phyloP scores from a whole-genome alignment of 2,888 invertebrate genomes.

The Boloria euphrosyne region DNA sequence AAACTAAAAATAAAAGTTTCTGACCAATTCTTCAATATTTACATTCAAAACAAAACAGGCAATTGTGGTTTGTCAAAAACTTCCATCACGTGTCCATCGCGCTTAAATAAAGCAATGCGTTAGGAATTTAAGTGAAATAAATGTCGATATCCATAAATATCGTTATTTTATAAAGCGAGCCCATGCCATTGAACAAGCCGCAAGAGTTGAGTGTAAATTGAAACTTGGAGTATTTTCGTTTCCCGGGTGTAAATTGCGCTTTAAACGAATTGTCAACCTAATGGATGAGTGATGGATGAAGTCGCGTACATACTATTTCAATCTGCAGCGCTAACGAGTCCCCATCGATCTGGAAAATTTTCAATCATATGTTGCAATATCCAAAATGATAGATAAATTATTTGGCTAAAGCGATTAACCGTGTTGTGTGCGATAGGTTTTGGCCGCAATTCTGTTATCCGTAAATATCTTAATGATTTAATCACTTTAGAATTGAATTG shows the following conservation, averaged over 20 bases:
- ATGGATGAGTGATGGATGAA: slow-evolving; percentile 51
- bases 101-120: not conserved
- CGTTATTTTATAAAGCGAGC: slow-evolving; percentile 6
- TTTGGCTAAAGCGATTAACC: slow-evolving; percentile 6
- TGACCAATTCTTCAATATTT: not conserved
- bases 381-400: slow-evolving; percentile 17
- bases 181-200: slow-evolving; percentile 12
- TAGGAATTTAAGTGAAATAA: not conserved
- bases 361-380: slow-evolving; percentile 16
- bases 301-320: slow-evolving; percentile 44
- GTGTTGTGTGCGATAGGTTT: slow-evolving; percentile 4
- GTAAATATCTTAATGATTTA: not conserved
- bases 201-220: slow-evolving; percentile 33
- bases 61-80: not conserved
- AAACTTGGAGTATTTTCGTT: slow-evolving; percentile 37
- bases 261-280: slow-evolving; percentile 48
- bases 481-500: not conserved
- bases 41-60: too few species aligned
- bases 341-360: slow-evolving; percentile 42
- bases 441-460: not conserved
- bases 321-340: slow-evolving; percentile 47
- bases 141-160: not conserved
- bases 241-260: slow-evolving; percentile 46
- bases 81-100: not conserved
- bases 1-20: not conserved